These are phyloP conservation scores for Phaonia tiefii DNA, from an alignment of 2,888 invertebrate species.

Conservation along the genomic window DNA sequence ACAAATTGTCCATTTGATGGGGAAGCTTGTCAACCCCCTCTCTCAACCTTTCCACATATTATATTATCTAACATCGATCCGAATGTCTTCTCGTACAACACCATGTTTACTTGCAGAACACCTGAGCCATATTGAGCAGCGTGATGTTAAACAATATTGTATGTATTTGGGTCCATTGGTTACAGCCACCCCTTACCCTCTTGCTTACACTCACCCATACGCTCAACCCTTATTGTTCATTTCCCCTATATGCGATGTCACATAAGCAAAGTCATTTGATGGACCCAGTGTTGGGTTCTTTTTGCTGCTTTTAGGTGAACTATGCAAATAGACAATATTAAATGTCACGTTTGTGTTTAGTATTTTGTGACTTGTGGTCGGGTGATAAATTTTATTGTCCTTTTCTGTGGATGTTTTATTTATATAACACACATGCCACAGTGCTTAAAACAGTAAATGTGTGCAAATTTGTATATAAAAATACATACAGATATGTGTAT, in stretches of 20 bases:
- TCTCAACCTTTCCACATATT: too few relatives aligned
- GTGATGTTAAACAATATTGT: neutral
- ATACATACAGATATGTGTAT: neutral
- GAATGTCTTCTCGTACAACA: neutral
- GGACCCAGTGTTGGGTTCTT: slow-evolving; percentile 21
- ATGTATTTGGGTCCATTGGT: neutral
- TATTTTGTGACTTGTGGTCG: slow-evolving; percentile 72
- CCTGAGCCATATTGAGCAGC: slow-evolving; percentile 10
- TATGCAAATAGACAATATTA: slow-evolving; percentile 68
- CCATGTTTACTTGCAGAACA: neutral
- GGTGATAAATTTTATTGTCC: slow-evolving; percentile 75
- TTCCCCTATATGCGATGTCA: neutral
- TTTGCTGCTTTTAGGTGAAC: slow-evolving; percentile 11
- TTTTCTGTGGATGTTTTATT: slow-evolving; percentile 58
- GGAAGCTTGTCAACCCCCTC: too few relatives aligned
- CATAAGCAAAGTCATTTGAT: slow-evolving; percentile 11
- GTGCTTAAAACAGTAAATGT: slow-evolving; percentile 55
- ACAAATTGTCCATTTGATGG: too few relatives aligned
- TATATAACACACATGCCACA: slow-evolving; percentile 53
- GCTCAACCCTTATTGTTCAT: too few relatives aligned
- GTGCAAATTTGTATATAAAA: slow-evolving; percentile 34
- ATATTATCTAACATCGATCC: neutral
- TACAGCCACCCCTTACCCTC: too few relatives aligned
- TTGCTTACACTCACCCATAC: too few relatives aligned
- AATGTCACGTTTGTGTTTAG: slow-evolving; percentile 72